Percentiles rank a stretch among this genome's conserved stretches.
phyloP scores from a whole-genome alignment of 1,140 invertebrate genomes.

The Lysiphlebus fabarum region DNA sequence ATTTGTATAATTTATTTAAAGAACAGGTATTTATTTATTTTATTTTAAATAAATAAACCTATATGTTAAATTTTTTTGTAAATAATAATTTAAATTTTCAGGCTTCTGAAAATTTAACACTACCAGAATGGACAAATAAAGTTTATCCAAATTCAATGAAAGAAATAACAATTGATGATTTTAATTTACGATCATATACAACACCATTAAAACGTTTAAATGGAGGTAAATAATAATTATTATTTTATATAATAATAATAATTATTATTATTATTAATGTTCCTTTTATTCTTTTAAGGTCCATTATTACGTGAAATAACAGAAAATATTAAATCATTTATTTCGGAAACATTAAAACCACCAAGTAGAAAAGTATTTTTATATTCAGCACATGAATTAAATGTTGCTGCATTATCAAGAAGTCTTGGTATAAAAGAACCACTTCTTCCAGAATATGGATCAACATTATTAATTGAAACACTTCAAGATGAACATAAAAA shows the following conservation, averaged over 20 bases:
- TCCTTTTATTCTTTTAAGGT: slow-evolving; percentile 30
- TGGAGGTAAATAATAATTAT: slow-evolving; percentile 37
- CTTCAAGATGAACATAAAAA: slow-evolving; percentile 34
- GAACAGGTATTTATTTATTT: slow-evolving; percentile 38
- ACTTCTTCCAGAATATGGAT: slow-evolving; percentile 43
- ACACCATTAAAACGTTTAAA: slow-evolving; percentile 41
- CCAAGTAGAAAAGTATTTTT: slow-evolving; percentile 42
- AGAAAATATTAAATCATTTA: slow-evolving; percentile 37
- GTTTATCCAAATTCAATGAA: slow-evolving; percentile 45
- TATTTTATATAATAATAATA: slow-evolving; percentile 13
- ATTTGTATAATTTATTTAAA: slow-evolving; percentile 47
- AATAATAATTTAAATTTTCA: slow-evolving; percentile 22
- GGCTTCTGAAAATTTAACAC: slow-evolving; percentile 42
- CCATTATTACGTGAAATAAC: slow-evolving; percentile 40
- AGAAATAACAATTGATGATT: slow-evolving; percentile 42
- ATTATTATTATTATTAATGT: not conserved
- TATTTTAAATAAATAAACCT: not conserved
- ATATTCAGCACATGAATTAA: slow-evolving; percentile 44
- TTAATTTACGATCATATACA: slow-evolving; percentile 41
- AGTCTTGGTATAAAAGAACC: slow-evolving; percentile 41
- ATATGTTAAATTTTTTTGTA: not conserved
- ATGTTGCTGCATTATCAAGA: slow-evolving; percentile 37
- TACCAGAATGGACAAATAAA: slow-evolving; percentile 43
- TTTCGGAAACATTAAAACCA: slow-evolving; percentile 30
- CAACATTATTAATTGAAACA: slow-evolving; percentile 46